Percentiles rank a stretch among this genome's conserved stretches.
These are phyloP conservation scores for Drymonia ruficornis DNA, from an alignment of 2,888 invertebrate genomes.

Conservation along the genomic window DNA sequence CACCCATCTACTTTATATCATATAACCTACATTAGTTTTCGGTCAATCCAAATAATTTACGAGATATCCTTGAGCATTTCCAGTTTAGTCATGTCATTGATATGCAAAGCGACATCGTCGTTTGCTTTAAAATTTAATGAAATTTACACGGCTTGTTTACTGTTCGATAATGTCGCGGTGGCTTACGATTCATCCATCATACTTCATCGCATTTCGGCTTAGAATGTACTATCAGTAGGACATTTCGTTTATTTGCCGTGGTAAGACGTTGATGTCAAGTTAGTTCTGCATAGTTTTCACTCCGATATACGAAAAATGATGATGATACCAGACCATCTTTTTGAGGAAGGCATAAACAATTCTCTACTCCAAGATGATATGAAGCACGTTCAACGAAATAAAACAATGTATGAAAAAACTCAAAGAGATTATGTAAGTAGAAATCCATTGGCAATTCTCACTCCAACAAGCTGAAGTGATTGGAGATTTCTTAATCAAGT, in stretches of 20 bases:
- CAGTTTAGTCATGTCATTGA: conserved; percentile 52
- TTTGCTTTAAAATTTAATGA: conserved; percentile 76
- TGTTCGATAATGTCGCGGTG: conserved; percentile 54
- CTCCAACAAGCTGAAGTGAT: no score
- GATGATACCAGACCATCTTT: conserved; percentile 71
- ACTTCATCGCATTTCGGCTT: conserved; percentile 7
- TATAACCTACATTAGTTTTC: no score
- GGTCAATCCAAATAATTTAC: neutral
- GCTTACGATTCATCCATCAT: conserved; percentile 34
- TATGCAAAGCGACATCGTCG: conserved; percentile 62
- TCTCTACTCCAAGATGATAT: conserved; percentile 66
- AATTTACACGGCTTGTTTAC: conserved; percentile 66
- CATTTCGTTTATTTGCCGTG: neutral
- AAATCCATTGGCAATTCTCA: neutral
- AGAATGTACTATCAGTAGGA: neutral
- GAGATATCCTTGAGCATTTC: neutral
- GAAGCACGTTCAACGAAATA: conserved; percentile 62
- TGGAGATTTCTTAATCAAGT: no score
- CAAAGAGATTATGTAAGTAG: conserved; percentile 74
- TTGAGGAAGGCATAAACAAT: conserved; percentile 73
- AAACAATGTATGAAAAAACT: conserved; percentile 60
- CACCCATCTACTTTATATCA: no score
- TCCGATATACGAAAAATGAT: conserved; percentile 14
- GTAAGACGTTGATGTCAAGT: no score
- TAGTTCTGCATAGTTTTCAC: no score